Evolutionary conservation across 2,797 vertebrate genomes (phyloP).

Genomic region (Melanotaenia parkinsoni): DNA sequence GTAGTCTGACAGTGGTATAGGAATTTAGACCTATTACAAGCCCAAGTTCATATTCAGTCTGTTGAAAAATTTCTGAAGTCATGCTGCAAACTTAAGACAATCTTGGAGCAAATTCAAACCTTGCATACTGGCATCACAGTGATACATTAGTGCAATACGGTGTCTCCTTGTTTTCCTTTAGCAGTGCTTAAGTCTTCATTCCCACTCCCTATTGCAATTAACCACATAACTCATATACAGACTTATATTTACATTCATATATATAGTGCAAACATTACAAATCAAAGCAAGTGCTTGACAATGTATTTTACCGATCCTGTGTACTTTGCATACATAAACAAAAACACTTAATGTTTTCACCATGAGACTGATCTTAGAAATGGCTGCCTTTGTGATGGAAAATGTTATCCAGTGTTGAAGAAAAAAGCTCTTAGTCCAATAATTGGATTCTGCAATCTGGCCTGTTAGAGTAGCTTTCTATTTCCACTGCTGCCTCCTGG

Average conservation of each 20-base stretch:
- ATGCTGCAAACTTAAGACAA: constrained; percentile 68
- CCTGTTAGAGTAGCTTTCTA: constrained; percentile 73
- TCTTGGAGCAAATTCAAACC: constrained; percentile 61
- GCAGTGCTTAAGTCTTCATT: constrained; percentile 56
- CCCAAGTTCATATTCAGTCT: constrained; percentile 69
- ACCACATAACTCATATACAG: constrained; percentile 51
- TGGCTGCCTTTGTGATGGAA: constrained; percentile 53
- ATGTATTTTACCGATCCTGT: constrained; percentile 43
- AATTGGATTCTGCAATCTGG: constrained; percentile 78
- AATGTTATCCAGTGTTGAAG: constrained; percentile 66
- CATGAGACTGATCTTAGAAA: constrained; percentile 63
- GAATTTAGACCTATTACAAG: constrained; percentile 77
- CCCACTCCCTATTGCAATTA: constrained; percentile 44
- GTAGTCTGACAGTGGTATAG: constrained; percentile 68
- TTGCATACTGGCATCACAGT: constrained; percentile 52
- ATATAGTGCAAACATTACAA: constrained; percentile 24
- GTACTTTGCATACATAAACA: constrained; percentile 43
- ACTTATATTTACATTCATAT: constrained; percentile 61
- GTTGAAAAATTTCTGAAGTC: constrained; percentile 74
- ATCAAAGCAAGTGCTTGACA: constrained; percentile 41
- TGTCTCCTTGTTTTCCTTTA: constrained; percentile 64
- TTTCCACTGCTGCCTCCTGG: constrained; percentile 71
- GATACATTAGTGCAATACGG: constrained; percentile 59
- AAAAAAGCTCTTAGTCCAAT: constrained; percentile 73
- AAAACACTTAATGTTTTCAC: constrained; percentile 53